Evolutionary conservation across 2,888 invertebrate species (phyloP), one percentile per base, ranked within the genome.

Genomic region (Steromphala cineraria): DNA sequence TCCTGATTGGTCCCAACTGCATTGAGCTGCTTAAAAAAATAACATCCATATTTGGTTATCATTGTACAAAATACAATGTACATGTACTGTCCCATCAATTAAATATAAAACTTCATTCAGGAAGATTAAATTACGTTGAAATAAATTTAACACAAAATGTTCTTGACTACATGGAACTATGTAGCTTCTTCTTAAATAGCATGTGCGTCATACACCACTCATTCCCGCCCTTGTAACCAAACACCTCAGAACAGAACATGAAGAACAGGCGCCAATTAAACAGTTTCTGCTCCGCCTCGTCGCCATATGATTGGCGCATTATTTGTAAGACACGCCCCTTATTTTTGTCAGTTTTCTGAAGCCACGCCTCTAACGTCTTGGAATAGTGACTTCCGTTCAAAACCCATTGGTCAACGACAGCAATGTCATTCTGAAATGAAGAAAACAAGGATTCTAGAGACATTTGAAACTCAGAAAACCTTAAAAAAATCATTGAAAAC

Each of bases 191-290:
- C 52, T 82, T 87, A 80, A 91, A 91, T 77, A 91, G 82, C 81
- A 90, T 89, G 52, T 88, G 87, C 1, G 89, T 86, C 3, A 91
- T 86, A 75, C 87, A 87, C 91, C 91, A 91, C 67, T 91, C 90
- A 83, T 90, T 91, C n/a, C 91, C 91, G 62, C 83, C 83, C n/a
- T 84, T 86, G 78, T 84, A 90, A 0, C 88, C 89, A 83, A 91
- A 91, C 53, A 90, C 90, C 82, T 91, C 91, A 0, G 90, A 89
- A 84, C 90, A 91, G 80, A 90, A 91, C 52, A 91, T 91, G 79
- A 90, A 91, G 83, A 91, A 91, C 15, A 90, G 81, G 67, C 91
- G 82, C 90, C 90, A 91, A 81, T 91, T 91, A 80, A 90, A 90
- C 40, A 90, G 55, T 79, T 91, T 89, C 80, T 90, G 85, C 5